phyloP scores from a whole-genome alignment of 1,140 invertebrate genomes.

The Gonatopus flavifemur region DNA sequence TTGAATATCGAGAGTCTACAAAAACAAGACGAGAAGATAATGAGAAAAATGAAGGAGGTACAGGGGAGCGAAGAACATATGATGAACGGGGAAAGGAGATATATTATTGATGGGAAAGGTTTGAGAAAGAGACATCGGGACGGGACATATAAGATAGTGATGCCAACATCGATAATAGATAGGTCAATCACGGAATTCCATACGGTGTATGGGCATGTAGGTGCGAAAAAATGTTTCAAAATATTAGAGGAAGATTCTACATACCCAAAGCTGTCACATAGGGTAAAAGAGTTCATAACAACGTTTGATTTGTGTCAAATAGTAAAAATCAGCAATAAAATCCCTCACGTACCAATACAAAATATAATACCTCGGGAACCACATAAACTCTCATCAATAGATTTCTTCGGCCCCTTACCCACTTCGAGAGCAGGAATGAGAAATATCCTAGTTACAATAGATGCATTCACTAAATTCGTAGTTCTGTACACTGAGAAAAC shows the following conservation, averaged over 20 bases:
- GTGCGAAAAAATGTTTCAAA: slow-evolving; percentile 26
- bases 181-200: slow-evolving; percentile 10
- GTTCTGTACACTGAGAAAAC: too few species aligned
- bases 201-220: slow-evolving; percentile 34
- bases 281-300: slow-evolving; percentile 15
- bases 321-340: slow-evolving; percentile 1
- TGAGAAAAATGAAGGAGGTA: background rate
- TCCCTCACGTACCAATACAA: background rate
- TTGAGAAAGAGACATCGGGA: background rate
- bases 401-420: slow-evolving; percentile 15
- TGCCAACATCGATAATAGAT: background rate
- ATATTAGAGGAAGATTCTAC: slow-evolving; percentile 31
- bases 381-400: background rate
- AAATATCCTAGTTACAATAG: slow-evolving; percentile 8
- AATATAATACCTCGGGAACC: background rate
- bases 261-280: slow-evolving; percentile 18
- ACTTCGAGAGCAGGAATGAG: background rate
- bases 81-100: background rate
- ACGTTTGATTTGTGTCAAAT: slow-evolving; percentile 13
- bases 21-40: too few species aligned
- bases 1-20: too few species aligned
- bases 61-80: background rate
- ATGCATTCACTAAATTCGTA: slow-evolving; percentile 13
- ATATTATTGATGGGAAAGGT: background rate
- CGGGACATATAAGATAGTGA: background rate